A percentile compares a stretch with the other conserved stretches of the same genome.
Evolutionary conservation across 2,888 invertebrate species (phyloP).

Genomic region (Eupelmus urozonus): DNA sequence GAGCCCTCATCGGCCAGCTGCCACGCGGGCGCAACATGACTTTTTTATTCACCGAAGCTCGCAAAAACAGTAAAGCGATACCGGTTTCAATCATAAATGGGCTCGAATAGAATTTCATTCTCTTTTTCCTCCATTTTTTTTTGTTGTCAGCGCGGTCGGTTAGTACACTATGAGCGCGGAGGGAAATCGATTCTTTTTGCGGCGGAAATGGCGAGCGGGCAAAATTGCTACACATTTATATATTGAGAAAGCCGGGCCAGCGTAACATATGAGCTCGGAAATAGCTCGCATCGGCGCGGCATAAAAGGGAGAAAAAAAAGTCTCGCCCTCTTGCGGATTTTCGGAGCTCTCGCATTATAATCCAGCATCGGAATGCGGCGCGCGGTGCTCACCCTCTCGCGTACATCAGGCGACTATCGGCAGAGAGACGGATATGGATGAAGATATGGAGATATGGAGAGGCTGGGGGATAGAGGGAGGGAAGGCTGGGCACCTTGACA

Average conservation of each 20-base stretch:
- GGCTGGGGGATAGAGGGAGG: background rate
- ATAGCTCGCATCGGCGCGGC: background rate
- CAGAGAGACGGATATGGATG: background rate
- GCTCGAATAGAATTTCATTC: constrained; percentile 2
- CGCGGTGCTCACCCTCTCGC: background rate
- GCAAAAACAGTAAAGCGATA: background rate
- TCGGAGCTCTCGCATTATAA: background rate
- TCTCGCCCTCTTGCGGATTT: too few species aligned
- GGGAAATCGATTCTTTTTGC: background rate
- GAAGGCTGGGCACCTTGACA: constrained; percentile 41
- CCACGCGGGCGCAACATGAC: background rate
- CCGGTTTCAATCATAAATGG: constrained; percentile 2
- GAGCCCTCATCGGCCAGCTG: background rate
- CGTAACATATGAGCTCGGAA: constrained; percentile 10
- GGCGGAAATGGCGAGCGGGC: too few species aligned
- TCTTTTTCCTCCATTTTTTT: background rate
- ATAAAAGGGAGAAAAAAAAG: background rate
- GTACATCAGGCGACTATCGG: background rate
- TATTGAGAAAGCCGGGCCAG: background rate
- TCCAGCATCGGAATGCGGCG: constrained; percentile 16
- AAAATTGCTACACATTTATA: constrained; percentile 8
- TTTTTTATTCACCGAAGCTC: background rate
- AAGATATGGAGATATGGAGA: background rate
- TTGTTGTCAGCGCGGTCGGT: background rate
- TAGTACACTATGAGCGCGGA: too few species aligned